phyloP scores from a whole-genome alignment of 2,797 vertebrate genomes.

The Rhynchonycteris naso region DNA sequence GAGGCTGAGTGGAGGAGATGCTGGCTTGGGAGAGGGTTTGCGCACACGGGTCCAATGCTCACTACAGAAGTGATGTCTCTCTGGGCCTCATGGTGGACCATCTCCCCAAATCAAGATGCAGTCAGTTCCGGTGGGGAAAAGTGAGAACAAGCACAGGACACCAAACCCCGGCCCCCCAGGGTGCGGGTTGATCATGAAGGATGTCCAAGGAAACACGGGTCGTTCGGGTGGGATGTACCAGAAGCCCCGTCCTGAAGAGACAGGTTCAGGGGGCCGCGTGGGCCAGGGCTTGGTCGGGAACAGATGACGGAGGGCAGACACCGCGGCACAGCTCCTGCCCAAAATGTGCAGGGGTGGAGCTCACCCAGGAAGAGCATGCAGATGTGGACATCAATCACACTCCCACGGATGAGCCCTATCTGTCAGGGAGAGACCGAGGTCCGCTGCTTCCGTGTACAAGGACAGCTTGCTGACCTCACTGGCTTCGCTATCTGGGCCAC shows the following conservation, averaged over 20 bases:
- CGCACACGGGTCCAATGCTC: not conserved
- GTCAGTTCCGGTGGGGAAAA: not conserved
- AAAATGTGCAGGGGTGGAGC: not conserved
- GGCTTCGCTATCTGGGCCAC: not conserved
- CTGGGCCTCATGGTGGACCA: not conserved
- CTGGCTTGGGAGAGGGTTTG: not conserved
- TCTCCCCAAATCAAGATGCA: not conserved
- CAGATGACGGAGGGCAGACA: not conserved
- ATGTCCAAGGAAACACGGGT: not conserved
- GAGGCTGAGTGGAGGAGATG: not conserved
- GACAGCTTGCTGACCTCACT: not conserved
- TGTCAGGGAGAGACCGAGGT: not conserved
- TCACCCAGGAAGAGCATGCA: not conserved
- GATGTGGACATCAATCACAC: not conserved
- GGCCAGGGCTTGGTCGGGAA: not conserved
- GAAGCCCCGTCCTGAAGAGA: not conserved
- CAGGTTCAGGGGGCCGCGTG: not conserved
- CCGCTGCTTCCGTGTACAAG: not conserved
- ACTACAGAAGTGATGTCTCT: not conserved
- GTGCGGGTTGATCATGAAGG: not conserved
- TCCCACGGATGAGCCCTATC: constrained; percentile 7
- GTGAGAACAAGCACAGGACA: no score
- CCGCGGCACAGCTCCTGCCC: not conserved
- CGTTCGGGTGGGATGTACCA: not conserved
- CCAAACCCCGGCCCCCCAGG: not conserved